Base-by-base conservation (phyloP, 1,140 invertebrate genomes). In the Hylaeus anthracinus region DNA sequence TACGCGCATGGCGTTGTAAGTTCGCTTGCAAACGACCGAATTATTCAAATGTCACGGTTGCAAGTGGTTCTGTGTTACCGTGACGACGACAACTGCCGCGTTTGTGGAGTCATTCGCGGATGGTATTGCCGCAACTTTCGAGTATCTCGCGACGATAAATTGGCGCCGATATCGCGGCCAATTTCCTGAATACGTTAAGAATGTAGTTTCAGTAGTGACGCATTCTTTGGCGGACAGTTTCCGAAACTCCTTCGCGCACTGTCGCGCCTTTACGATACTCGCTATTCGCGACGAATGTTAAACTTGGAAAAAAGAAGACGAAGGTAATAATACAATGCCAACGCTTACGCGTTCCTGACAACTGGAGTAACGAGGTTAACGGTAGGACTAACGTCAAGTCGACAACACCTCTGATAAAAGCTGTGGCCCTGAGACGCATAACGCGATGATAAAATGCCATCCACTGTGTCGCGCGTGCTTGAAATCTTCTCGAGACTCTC, bases 101-200 rank as follows among this genome's bases (percentile, higher is more conserved):
- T 79, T 80, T 70, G 77, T 76, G 82, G 65, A 86, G 82, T 83
- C 88, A 82, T 84, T 78, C 83, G 63, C 87, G 80, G 81, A 79
- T 56, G 41, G 41, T 70, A 45, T 73, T 41, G 60, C 77, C 77
- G 77, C 82, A 86, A 86, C 81, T 84, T 86, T 79, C 77, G 64
- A 73, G 60, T 81, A 75, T 86, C 71, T 60, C 75, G 45, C 72
- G 81, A 43, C 89, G 90, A 92, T 92, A 92, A 92, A 92, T 92
- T 90, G 89, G 75, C 84, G 86, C 77, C 88, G 89, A 91, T 91
- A 91, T 91, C 88, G 89, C 79, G 82, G 82, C 86, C 90, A 91
- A 91, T 92, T 92, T 91, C 86, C 87, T 71, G 83, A 91, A 91
- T 90, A 86, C 87, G 86, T 90, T 90, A 86, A 89, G 91, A 86